Conservation (phyloP, 2,113 vertebrate genomes). For the Mus pahari region DNA sequence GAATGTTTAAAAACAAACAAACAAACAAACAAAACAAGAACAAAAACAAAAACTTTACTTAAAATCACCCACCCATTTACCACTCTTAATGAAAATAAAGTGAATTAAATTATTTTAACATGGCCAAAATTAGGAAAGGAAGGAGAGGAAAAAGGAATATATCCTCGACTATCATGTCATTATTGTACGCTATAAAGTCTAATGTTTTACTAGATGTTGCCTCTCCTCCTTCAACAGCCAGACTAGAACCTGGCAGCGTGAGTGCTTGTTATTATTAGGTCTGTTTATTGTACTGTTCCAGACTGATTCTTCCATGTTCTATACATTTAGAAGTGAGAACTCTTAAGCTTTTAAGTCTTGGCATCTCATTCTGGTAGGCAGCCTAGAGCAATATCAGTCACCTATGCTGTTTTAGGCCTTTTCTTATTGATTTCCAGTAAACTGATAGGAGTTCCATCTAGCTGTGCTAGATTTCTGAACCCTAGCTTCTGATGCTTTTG, state of each 20-base stretch:
- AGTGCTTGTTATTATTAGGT: neutral
- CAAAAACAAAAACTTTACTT: neutral
- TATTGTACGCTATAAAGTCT: no score
- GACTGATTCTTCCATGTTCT: neutral
- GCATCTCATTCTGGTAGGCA: neutral
- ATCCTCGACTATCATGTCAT: no score
- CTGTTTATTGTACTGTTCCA: neutral
- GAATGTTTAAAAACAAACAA: no score
- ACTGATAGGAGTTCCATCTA: neutral
- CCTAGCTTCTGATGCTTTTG: neutral
- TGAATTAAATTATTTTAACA: neutral
- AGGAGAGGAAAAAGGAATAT: neutral
- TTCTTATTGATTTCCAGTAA: neutral
- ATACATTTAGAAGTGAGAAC: neutral
- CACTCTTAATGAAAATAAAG: neutral
- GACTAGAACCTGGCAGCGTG: neutral
- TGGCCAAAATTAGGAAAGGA: neutral
- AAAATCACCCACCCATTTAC: neutral
- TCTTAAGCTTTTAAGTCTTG: neutral
- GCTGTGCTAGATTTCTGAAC: neutral
- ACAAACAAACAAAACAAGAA: no score
- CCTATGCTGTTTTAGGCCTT: neutral
- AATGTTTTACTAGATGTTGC: no score
- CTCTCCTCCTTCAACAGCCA: neutral
- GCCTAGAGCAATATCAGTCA: neutral